These are phyloP conservation scores for Elysia crispata DNA, from an alignment of 2,888 invertebrate species.

Conservation along the genomic window DNA sequence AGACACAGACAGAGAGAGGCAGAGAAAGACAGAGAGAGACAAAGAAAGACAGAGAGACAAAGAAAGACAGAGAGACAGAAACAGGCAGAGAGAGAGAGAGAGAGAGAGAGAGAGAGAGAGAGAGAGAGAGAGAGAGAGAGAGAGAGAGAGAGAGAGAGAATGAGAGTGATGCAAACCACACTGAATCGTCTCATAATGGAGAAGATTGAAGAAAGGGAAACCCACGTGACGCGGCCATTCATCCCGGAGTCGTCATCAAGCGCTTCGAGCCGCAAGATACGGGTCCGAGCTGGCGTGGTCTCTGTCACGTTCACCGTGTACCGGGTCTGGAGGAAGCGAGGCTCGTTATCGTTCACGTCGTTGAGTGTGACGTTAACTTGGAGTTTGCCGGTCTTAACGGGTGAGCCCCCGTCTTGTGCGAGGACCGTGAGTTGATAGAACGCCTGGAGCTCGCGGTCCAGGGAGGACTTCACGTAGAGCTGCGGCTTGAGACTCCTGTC, in stretches of 20 bases:
- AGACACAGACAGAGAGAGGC: not conserved
- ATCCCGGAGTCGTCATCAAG: conserved; percentile 47
- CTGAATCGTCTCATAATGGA: not conserved
- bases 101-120: conserved; percentile 35
- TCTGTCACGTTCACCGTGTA: conserved; percentile 48
- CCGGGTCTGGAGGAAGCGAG: conserved; percentile 37
- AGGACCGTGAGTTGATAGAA: conserved; percentile 44
- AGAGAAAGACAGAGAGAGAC: conserved; percentile 9
- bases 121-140: not conserved
- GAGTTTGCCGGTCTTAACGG: conserved; percentile 43
- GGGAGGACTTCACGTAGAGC: conserved; percentile 40
- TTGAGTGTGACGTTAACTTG: conserved; percentile 49
- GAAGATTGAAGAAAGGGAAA: not conserved
- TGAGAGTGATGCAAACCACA: not conserved
- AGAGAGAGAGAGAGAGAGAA: conserved; percentile 23
- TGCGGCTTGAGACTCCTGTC: conserved; percentile 51
- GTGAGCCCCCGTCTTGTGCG: conserved; percentile 49
- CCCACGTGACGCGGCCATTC: conserved; percentile 46
- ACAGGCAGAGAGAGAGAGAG: conserved; percentile 18
- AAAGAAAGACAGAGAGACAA: not conserved
- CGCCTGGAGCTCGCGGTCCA: conserved; percentile 44
- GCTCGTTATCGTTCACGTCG: conserved; percentile 53
- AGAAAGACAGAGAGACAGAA: not conserved
- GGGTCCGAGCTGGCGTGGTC: conserved; percentile 15
- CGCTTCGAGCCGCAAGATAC: conserved; percentile 41